Evolutionary conservation across 2,888 invertebrate genomes (phyloP), one percentile per base, ranked within the genome.

Genomic region (Drosophila ustulata): DNA sequence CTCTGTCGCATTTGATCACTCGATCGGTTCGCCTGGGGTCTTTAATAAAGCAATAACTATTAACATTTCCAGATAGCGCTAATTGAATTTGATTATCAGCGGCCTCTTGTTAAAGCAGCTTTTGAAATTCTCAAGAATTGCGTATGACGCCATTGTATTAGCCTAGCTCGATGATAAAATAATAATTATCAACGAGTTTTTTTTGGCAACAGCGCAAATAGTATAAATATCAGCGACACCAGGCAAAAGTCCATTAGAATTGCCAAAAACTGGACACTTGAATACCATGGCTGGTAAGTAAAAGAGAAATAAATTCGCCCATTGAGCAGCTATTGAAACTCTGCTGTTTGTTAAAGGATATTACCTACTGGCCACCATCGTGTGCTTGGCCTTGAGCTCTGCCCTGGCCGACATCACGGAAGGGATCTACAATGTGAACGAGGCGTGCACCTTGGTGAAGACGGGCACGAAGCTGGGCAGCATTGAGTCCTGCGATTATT

Each of bases 371-470:
- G 82, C 75, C 4, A 62, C 53, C 18, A 47, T 78, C 39, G 49
- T 81, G 32, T 65, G 69, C 65, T 47, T 78, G 59, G 56, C 57
- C 34, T 39, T 74, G 39, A 59, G 53, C 45, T 61, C 43, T 41
- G 79, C 75, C 13, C n/a, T 78, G 11, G 65, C 23, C 0, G 45
- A 5, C 3, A 9, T 79, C 5, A 1, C 70, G 6, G 82, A 82
- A 53, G 89, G 89, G 13, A 68, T 39, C 49, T 82, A 83, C 56
- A 88, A 82, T 55, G 89, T 82, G 13, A 86, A 89, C 3, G 46
- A 59, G 30, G 41, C 66, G 9, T 82, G 82, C 23, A 62, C 78
- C 3, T 7, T 62, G 4, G 68, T 83, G 0, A 46, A 45, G 11
- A 0, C n/a, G 6, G 87, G 81, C 9, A 69, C 66, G 2, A 30